Evolutionary conservation across 2,113 vertebrate genomes (phyloP), one percentile per base, ranked within the genome.

Genomic region (Tichodroma muraria): DNA sequence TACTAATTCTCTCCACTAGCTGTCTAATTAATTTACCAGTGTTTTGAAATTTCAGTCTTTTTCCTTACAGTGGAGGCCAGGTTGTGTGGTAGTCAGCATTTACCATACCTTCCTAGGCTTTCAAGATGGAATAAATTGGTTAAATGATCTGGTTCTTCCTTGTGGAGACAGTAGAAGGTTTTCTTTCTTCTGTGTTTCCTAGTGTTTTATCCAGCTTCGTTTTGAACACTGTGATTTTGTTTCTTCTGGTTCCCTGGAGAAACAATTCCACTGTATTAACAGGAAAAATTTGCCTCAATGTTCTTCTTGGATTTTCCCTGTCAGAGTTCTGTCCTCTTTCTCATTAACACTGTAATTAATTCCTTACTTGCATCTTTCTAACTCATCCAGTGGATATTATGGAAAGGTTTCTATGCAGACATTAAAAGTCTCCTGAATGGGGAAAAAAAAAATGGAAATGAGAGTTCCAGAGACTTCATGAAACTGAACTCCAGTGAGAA

Each of bases 151-250:
- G 15, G 12, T 85, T 92, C 81, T 89, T 94, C 80, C 73, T 76
- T 91, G 20, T 54, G 45, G 17, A 7, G 8, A 53, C 20, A 70
- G 54, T 31, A 72, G 65, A 19, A 70, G 33, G 68, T 93, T 94
- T 96, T 91, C 84, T 85, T 93, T 64, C n/a, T 60, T 81, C 54
- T 80, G 49, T 94, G 44, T 95, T 96, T 95, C 82, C 88, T 75
- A 73, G 44, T 88, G 70, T 85, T 95, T 88, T 64, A 40, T 95
- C 82, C 94, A 88, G 31, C 44, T 73, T 75, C 44, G 66, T 80
- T 96, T 85, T 80, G 37, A 91, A 64, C 37, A 52, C 28, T n/a
- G 2, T 54, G n/a, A 42, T 45, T 65, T 31, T 77, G 25, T 79
- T 84, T 82, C 31, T 82, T 73, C 60, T 72, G 4, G 15, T 90